Evolutionary conservation across 2,797 vertebrate genomes (phyloP), one percentile per base, ranked within the genome.

Genomic region (Sternarchorhynchus goeldii): DNA sequence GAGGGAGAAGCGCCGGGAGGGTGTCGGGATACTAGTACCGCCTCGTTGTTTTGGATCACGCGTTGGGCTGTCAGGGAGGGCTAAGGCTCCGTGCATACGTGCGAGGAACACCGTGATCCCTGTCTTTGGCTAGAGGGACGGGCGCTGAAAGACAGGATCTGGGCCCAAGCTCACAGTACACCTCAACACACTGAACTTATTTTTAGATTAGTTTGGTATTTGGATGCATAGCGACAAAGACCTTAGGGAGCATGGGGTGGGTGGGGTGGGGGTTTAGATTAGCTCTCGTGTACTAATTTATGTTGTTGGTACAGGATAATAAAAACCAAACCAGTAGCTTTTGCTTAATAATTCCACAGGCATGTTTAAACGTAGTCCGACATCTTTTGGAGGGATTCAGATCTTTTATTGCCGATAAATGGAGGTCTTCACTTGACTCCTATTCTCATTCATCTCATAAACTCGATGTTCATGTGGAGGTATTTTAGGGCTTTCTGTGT

Each of bases 1-100:
- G 34, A 79, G 68, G 74, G 59, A 82, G 80, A 83, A 39, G 31
- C 55, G 34, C 71, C 58, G 66, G 73, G 66, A 76, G 73, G 32
- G 34, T n/a, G 41, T 67, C 71, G 65, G 75, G 59, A 86, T 83
- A 79, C 86, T 59, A 31, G 65, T 4, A 81, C 69, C 68, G 36
- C 58, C 50, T 64, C 20, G 59, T 60, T 45, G 73, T 41, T 29
- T 20, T 32, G 50, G 73, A 39, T n/a, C 18, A 53, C 63, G 62
- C 10, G 45, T 6, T 4, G 8, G 50, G 66, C 69, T 79, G 45
- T 14, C 55, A 56, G 45, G 58, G 45, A 29, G 69, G 58, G 71
- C 58, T 75, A 66, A 66, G 72, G 50, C 67, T 39, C 20, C 8
- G 36, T 63, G 75, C 41, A 58, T 74, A 31, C 59, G 67, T 64